Evolutionary conservation across 2,888 invertebrate genomes (phyloP).

Genomic region (Furcula furcula): DNA sequence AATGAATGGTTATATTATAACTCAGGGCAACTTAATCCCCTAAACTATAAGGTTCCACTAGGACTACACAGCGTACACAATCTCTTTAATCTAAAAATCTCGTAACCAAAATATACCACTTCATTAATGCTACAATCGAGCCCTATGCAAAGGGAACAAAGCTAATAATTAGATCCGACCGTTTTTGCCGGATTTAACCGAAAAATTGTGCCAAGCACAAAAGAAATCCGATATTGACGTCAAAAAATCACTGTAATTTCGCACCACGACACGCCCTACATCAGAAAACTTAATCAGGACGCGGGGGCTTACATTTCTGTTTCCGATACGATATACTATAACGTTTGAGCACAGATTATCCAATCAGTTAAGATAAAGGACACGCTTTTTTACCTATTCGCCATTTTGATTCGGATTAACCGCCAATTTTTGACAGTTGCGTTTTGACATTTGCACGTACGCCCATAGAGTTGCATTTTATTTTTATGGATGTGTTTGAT

Average conservation of each 20-base stretch:
- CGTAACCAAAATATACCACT: slow-evolving; percentile 47
- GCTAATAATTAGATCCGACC: slow-evolving; percentile 70
- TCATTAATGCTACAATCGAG: slow-evolving; percentile 35
- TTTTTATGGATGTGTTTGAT: slow-evolving; percentile 13
- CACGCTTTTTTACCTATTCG: slow-evolving; percentile 65
- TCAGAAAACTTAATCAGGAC: slow-evolving; percentile 75
- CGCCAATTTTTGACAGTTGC: slow-evolving; percentile 44
- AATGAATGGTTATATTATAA: too few species aligned
- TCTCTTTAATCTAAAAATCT: slow-evolving; percentile 51
- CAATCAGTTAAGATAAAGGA: slow-evolving; percentile 82
- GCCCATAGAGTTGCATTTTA: slow-evolving; percentile 41
- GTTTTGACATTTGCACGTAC: slow-evolving; percentile 39
- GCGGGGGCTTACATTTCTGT: slow-evolving; percentile 72
- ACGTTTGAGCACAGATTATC: slow-evolving; percentile 80
- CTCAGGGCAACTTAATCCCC: slow-evolving; percentile 5
- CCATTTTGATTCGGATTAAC: slow-evolving; percentile 37
- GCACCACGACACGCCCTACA: slow-evolving; percentile 58
- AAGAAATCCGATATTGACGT: slow-evolving; percentile 62
- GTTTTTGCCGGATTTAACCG: slow-evolving; percentile 68
- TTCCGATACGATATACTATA: slow-evolving; percentile 79
- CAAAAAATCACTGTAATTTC: slow-evolving; percentile 79
- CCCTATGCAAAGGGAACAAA: slow-evolving; percentile 53
- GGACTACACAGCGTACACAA: too few species aligned
- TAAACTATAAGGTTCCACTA: slow-evolving; percentile 29
- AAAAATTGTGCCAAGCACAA: slow-evolving; percentile 61